Evolutionary conservation across 2,888 invertebrate genomes (phyloP).

Genomic region (Torymus auratus): DNA sequence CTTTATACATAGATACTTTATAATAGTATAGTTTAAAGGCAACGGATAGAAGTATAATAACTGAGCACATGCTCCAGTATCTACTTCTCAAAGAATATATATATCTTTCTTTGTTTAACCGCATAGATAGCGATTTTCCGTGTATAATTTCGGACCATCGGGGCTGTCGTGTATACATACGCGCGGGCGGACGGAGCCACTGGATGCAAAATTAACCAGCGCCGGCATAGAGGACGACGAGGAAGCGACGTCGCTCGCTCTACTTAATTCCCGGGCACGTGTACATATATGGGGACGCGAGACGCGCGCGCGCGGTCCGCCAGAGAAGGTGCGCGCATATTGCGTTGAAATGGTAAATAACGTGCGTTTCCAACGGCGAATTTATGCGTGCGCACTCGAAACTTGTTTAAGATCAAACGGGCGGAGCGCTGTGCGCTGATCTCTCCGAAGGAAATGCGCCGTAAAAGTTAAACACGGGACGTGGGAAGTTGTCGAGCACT

Average conservation of each 20-base stretch:
- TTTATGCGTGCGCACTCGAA: constrained; percentile 28
- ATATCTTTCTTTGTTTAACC: too few species aligned
- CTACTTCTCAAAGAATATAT: too few species aligned
- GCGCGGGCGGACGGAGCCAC: not conserved
- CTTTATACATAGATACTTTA: too few species aligned
- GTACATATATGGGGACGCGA: not conserved
- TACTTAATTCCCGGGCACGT: constrained; percentile 46
- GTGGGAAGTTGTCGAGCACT: constrained; percentile 12
- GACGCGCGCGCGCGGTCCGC: too few species aligned
- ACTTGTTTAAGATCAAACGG: constrained; percentile 51
- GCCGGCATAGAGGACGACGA: constrained; percentile 1
- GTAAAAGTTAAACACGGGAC: constrained; percentile 25
- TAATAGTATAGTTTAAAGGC: too few species aligned
- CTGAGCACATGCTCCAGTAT: too few species aligned
- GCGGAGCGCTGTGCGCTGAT: not conserved
- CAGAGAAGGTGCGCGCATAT: not conserved
- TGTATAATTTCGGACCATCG: too few species aligned
- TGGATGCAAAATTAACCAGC: constrained; percentile 45
- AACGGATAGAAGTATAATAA: too few species aligned
- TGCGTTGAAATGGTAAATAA: constrained; percentile 47
- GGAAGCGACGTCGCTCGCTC: constrained; percentile 17
- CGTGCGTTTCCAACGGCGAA: constrained; percentile 10
- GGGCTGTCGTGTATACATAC: too few species aligned
- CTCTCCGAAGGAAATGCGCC: constrained; percentile 11
- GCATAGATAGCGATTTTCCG: too few species aligned